Conservation (phyloP, 2,797 vertebrate species). For the Alosa sapidissima region DNA sequence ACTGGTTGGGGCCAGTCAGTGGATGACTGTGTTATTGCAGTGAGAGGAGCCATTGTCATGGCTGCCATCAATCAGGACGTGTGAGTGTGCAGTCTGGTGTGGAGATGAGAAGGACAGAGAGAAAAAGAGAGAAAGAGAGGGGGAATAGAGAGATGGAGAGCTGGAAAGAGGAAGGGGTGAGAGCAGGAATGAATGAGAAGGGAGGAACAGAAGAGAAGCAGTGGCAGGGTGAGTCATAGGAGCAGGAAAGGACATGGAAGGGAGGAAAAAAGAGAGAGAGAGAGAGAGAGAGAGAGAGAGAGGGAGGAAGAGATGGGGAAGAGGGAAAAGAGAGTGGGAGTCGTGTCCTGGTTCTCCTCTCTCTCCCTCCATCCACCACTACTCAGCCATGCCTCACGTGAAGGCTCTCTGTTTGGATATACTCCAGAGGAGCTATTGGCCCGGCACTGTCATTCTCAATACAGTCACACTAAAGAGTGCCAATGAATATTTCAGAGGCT, state of each 20-base stretch:
- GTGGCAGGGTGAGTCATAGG: not conserved
- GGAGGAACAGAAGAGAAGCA: not conserved
- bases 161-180: not conserved
- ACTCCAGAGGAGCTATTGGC: slow-evolving; percentile 47
- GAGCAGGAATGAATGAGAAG: not conserved
- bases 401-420: slow-evolving; percentile 48
- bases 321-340: slow-evolving; percentile 34
- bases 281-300: not conserved
- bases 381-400: slow-evolving; percentile 43
- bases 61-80: slow-evolving; percentile 58
- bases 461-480: slow-evolving; percentile 57
- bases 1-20: slow-evolving; percentile 43
- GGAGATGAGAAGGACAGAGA: slow-evolving; percentile 40
- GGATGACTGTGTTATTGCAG: slow-evolving; percentile 48
- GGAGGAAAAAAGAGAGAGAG: slow-evolving; percentile 30
- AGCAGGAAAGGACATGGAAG: not conserved
- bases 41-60: slow-evolving; percentile 45
- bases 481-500: slow-evolving; percentile 64
- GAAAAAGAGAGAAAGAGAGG: slow-evolving; percentile 23
- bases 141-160: slow-evolving; percentile 31
- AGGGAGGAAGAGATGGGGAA: not conserved
- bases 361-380: slow-evolving; percentile 18
- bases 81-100: slow-evolving; percentile 37
- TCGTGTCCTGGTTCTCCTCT: slow-evolving; percentile 45
- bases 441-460: slow-evolving; percentile 61